phyloP scores from a whole-genome alignment of 2,888 invertebrate genomes.

The Tipula confusa region DNA sequence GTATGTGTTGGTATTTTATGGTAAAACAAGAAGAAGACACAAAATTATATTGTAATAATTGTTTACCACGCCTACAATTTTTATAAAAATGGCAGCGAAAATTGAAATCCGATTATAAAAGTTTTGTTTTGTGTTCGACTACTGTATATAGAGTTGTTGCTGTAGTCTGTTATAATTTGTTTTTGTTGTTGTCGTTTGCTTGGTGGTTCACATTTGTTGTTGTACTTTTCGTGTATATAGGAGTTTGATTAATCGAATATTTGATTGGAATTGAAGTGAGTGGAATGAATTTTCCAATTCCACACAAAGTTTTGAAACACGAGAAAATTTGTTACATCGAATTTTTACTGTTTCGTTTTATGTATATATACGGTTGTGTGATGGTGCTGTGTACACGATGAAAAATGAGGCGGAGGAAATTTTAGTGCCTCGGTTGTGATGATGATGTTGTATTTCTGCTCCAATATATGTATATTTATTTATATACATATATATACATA shows the following conservation, averaged over 20 bases:
- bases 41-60: background rate
- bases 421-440: background rate
- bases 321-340: conserved; percentile 12
- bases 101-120: conserved; percentile 28
- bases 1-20: background rate
- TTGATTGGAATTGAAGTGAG: conserved; percentile 25
- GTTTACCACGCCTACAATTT: conserved; percentile 15
- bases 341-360: conserved; percentile 3
- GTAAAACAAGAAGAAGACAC: background rate
- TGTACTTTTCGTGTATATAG: background rate
- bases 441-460: background rate
- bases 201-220: background rate
- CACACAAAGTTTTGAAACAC: background rate
- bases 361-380: background rate
- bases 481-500: background rate
- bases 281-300: conserved; percentile 14
- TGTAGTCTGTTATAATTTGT: conserved; percentile 26
- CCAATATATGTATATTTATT: too few species aligned
- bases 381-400: background rate
- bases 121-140: background rate
- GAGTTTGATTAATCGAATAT: conserved; percentile 25
- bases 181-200: background rate
- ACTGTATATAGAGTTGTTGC: background rate
- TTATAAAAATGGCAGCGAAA: conserved; percentile 29
- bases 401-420: conserved; percentile 25